Conservation (phyloP, 2,888 invertebrate genomes). For the Eupithecia abbreviata region DNA sequence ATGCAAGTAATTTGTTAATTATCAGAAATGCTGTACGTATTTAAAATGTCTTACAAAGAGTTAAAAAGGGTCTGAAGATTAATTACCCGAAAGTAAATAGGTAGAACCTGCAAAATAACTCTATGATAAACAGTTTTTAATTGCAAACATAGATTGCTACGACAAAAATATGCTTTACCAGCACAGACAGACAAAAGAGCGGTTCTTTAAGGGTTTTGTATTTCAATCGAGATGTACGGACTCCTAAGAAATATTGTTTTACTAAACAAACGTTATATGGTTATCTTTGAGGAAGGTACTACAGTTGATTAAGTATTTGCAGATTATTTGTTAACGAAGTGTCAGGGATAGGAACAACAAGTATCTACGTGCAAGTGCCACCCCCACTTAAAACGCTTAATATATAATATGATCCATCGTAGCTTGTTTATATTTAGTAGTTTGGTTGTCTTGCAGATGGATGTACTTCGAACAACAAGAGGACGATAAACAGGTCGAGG, state of each 20-base stretch:
- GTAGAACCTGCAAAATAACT: neutral
- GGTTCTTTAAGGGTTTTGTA: neutral
- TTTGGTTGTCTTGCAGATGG: conserved; percentile 81
- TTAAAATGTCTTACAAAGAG: neutral
- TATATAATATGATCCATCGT: neutral
- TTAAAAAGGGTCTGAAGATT: neutral
- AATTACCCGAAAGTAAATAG: neutral
- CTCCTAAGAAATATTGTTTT: neutral
- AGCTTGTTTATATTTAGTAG: conserved; percentile 24
- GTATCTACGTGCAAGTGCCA: conserved; percentile 14
- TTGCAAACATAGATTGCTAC: neutral
- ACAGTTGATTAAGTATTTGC: neutral
- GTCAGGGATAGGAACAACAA: neutral
- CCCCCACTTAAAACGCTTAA: conserved; percentile 14
- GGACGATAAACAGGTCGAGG: conserved; percentile 52
- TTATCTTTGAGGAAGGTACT: neutral
- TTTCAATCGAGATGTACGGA: neutral
- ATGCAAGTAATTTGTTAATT: neutral
- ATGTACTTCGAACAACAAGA: conserved; percentile 85
- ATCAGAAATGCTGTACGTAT: neutral
- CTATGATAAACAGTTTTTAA: neutral
- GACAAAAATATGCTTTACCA: neutral
- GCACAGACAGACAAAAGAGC: neutral
- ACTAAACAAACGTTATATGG: neutral
- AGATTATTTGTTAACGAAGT: neutral